phyloP scores from a whole-genome alignment of 2,888 invertebrate species.

The Trichacis sp. region DNA sequence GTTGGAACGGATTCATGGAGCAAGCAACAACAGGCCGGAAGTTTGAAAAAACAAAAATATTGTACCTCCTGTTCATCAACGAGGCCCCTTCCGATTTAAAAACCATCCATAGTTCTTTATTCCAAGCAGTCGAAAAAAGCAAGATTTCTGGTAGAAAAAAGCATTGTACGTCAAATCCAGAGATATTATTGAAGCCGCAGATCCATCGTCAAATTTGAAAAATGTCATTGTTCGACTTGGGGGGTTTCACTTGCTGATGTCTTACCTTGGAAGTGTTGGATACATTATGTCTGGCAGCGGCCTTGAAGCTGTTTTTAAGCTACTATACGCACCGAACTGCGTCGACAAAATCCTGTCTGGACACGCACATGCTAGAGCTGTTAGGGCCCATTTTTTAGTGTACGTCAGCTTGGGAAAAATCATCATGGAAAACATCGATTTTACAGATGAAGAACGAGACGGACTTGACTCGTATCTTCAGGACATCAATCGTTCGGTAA shows the following conservation, averaged over 20 bases:
- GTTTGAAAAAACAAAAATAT: too few relatives aligned
- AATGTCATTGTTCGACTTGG: conserved; percentile 31
- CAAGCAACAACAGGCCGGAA: too few relatives aligned
- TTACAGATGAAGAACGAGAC: background rate
- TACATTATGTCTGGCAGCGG: conserved; percentile 45
- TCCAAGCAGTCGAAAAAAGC: too few relatives aligned
- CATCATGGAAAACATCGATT: conserved; percentile 18
- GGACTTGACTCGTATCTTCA: too few relatives aligned
- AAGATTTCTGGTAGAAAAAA: too few relatives aligned
- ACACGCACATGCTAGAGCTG: conserved; percentile 35
- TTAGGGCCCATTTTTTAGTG: conserved; percentile 40
- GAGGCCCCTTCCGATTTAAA: too few relatives aligned
- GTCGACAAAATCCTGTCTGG: conserved; percentile 41
- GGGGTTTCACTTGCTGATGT: conserved; percentile 47
- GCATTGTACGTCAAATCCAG: too few relatives aligned
- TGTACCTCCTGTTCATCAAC: too few relatives aligned
- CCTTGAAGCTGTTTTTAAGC: conserved; percentile 35
- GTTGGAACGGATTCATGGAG: too few relatives aligned
- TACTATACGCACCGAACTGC: conserved; percentile 38
- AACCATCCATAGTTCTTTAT: too few relatives aligned
- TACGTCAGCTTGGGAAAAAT: conserved; percentile 30
- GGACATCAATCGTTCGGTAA: background rate
- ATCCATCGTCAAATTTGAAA: too few relatives aligned
- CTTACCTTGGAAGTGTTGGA: conserved; percentile 40
- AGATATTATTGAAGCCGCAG: too few relatives aligned